These are phyloP conservation scores for Limonius californicus DNA, from an alignment of 1,140 invertebrate species.

Conservation along the genomic window DNA sequence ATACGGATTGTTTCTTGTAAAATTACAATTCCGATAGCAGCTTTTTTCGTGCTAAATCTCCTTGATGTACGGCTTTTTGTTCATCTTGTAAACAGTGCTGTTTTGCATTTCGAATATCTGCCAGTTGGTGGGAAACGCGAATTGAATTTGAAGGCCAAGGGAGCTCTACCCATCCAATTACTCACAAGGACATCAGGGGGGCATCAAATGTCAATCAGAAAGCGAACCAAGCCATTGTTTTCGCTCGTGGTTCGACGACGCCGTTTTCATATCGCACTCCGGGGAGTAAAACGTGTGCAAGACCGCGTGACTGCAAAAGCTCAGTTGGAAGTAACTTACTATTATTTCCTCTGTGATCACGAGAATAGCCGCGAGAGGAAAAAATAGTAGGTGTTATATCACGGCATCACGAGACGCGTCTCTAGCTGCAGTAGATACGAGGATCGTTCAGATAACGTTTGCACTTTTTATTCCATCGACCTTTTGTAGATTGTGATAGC, in stretches of 20 bases:
- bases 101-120: neutral
- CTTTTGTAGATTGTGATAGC: too few species aligned
- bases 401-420: too few species aligned
- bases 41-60: too few species aligned
- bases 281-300: constrained; percentile 1
- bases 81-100: neutral
- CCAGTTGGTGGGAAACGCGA: neutral
- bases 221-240: neutral
- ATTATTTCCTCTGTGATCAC: too few species aligned
- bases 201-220: constrained; percentile 13
- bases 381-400: too few species aligned
- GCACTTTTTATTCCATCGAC: too few species aligned
- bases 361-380: too few species aligned
- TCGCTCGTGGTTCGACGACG: constrained; percentile 11
- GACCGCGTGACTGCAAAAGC: neutral
- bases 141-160: neutral
- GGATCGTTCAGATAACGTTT: too few species aligned
- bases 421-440: too few species aligned
- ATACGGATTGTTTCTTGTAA: too few species aligned
- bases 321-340: neutral
- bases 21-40: too few species aligned
- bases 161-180: constrained; percentile 5
- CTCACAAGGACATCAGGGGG: neutral
- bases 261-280: constrained; percentile 9
- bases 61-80: too few species aligned